A percentile compares a stretch with the other conserved stretches of the same genome.
Evolutionary conservation across 2,113 vertebrate species (phyloP).

Genomic region (Festucalex cinctus): DNA sequence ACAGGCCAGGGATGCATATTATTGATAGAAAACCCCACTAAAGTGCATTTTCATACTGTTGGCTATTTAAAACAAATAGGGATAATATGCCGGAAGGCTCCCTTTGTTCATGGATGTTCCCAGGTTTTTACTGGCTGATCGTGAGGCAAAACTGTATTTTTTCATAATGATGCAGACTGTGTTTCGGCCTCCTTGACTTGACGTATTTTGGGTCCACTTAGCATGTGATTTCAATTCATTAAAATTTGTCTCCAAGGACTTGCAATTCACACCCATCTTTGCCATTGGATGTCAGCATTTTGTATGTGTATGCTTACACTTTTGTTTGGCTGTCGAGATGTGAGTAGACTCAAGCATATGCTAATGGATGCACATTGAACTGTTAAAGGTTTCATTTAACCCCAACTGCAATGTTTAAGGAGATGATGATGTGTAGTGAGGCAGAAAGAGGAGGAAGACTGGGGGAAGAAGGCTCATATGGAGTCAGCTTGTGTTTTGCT

Average conservation of each 20-base stretch:
- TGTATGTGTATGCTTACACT: conserved; percentile 20
- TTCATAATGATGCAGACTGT: too few relatives aligned
- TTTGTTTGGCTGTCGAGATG: conserved; percentile 30
- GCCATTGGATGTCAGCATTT: conserved; percentile 24
- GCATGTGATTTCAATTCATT: not conserved
- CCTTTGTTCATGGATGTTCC: too few relatives aligned
- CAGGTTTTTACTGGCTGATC: too few relatives aligned
- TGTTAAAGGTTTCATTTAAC: conserved; percentile 75
- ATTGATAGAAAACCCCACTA: too few relatives aligned
- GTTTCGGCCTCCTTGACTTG: not conserved
- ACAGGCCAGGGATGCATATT: too few relatives aligned
- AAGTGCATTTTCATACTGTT: too few relatives aligned
- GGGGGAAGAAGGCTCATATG: conserved; percentile 34
- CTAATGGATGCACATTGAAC: conserved; percentile 71
- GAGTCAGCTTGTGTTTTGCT: conserved; percentile 51
- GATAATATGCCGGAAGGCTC: too few relatives aligned
- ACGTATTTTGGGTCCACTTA: not conserved
- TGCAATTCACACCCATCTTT: conserved; percentile 31
- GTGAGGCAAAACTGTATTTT: not conserved
- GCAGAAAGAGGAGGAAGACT: conserved; percentile 52
- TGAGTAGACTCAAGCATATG: conserved; percentile 64
- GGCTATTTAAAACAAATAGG: too few relatives aligned
- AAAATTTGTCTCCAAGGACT: conserved; percentile 16
- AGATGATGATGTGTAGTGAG: conserved; percentile 69
- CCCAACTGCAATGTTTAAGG: conserved; percentile 68